Conservation (phyloP, 2,888 invertebrate genomes). For the Amphimallon solstitiale region DNA sequence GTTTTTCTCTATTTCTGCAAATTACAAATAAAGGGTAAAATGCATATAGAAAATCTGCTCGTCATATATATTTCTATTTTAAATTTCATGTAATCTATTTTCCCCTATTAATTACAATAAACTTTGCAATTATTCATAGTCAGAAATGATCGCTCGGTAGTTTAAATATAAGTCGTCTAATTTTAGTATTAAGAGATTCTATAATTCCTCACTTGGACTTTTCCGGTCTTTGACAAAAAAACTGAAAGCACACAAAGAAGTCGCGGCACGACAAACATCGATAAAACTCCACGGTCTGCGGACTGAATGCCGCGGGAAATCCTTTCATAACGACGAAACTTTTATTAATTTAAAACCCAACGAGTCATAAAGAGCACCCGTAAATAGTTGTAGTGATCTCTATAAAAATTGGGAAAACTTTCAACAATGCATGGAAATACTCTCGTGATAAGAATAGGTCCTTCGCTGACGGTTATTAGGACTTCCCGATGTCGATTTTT, state of each 20-base stretch:
- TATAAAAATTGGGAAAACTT: background rate
- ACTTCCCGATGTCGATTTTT: too few species aligned
- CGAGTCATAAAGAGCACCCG: constrained; percentile 11
- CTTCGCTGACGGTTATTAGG: background rate
- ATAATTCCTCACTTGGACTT: background rate
- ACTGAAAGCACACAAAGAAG: constrained; percentile 20
- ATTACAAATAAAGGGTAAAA: too few species aligned
- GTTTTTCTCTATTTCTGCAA: too few species aligned
- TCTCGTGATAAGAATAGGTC: background rate
- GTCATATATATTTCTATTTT: too few species aligned
- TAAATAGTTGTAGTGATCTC: constrained; percentile 8
- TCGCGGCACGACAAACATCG: constrained; percentile 15
- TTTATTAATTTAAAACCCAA: constrained; percentile 27
- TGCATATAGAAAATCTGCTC: too few species aligned
- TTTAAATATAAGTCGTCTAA: constrained; percentile 13
- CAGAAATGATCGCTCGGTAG: too few species aligned
- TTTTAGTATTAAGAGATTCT: constrained; percentile 8
- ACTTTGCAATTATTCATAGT: too few species aligned
- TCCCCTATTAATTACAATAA: too few species aligned
- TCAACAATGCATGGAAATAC: constrained; percentile 11
- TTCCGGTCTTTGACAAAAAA: constrained; percentile 2
- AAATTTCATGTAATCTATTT: too few species aligned
- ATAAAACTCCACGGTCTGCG: background rate
- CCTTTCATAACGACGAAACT: constrained; percentile 23
- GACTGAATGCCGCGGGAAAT: background rate